A percentile compares a stretch with the other conserved stretches of the same genome.
These are phyloP conservation scores for Isichthys henryi DNA, from an alignment of 2,113 vertebrate species.

Conservation along the genomic window DNA sequence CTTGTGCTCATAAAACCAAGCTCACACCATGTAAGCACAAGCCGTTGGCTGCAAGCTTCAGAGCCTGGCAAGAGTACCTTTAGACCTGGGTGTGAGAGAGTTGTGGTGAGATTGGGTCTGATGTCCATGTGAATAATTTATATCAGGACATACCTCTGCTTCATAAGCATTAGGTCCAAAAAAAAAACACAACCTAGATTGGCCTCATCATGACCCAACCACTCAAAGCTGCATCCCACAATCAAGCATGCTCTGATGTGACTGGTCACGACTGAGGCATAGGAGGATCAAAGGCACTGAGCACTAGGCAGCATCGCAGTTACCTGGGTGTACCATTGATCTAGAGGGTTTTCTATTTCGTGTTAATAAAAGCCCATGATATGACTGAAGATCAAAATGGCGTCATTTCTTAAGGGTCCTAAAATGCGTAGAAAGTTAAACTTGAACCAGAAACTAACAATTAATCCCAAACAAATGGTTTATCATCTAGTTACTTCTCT, in stretches of 20 bases:
- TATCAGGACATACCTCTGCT: neutral
- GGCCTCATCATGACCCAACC: neutral
- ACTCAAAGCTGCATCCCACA: neutral
- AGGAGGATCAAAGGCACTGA: neutral
- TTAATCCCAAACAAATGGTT: neutral
- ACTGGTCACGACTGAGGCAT: neutral
- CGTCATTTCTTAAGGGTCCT: neutral
- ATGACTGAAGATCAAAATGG: neutral
- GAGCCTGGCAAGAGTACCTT: neutral
- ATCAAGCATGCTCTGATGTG: neutral
- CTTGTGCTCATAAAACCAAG: no score
- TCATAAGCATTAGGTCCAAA: neutral
- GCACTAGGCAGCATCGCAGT: neutral
- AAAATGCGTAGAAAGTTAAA: neutral
- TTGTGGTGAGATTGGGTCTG: neutral
- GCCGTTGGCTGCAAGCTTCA: neutral
- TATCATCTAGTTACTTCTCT: neutral
- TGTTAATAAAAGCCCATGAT: neutral
- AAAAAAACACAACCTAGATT: neutral
- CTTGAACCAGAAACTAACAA: neutral
- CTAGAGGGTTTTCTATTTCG: neutral
- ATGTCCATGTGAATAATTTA: neutral
- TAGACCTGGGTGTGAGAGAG: neutral
- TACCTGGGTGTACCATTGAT: neutral
- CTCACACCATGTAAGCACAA: neutral